Evolutionary conservation across 1,140 invertebrate species (phyloP), one percentile per base, ranked within the genome.

Genomic region (Cherax destructor): DNA sequence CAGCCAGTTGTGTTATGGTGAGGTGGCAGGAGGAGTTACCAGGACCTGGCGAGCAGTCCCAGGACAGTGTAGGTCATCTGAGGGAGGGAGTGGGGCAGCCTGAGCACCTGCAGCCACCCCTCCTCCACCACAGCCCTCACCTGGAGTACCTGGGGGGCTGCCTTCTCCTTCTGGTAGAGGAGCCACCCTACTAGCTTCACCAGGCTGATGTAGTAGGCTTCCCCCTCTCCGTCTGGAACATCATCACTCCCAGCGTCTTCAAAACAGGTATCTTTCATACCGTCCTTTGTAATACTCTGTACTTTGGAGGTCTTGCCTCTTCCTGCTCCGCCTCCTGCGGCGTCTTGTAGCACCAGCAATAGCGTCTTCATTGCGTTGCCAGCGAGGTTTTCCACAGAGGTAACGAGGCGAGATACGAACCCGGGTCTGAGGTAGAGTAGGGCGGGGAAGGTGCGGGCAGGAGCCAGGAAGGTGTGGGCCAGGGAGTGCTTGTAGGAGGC

Each of bases 381-480:
- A 13, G 80, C 69, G 6, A 77, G n/a, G n/a, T 72, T 13, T 49
- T 74, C 69, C 10, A 59, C 61, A 13, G 41, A 83, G 9, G 61
- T n/a, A 11, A 41, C 41, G 49, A 83, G 7, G 13, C 30, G 49
- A 7, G 50, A 16, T 24, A 61, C 7, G 65, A 86, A 11, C 10
- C 90, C 90, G 4, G 90, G 90, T 21, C 90, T 84, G 13, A 79
- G 90, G 24, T 59, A 77, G 78, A 92, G 47, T 2, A 92, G 80
- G 30, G 56, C 24, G 0, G 93, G 93, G 76, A 93, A 91, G 52
- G 84, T 92, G 87, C 94, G 89, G 52, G 94, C 87, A 47, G 94
- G 94, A 10, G 94, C 93, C 65, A 94, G 93, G 30, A 93, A 93
- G 21, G 84, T 80, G 91, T 95, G 94, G 59, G 94, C 94, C 69